Percentiles rank a stretch among this genome's conserved stretches.
Conservation (phyloP, 2,113 vertebrate genomes). For the Chionis minor region DNA sequence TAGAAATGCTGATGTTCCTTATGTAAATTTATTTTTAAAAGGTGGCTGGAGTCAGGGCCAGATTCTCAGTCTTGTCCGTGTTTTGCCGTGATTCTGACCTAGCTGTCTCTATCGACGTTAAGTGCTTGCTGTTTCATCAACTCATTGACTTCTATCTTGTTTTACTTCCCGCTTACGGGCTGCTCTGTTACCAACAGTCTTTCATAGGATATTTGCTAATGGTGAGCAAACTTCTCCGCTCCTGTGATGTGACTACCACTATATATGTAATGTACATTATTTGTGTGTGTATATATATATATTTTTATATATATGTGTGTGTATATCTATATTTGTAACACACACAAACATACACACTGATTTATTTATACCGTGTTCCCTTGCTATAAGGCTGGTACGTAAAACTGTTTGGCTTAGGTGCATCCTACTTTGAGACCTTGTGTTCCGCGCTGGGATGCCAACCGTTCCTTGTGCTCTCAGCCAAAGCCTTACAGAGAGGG, state of each 20-base stretch:
- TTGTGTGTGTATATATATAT: conserved; percentile 12
- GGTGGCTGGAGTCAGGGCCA: background rate
- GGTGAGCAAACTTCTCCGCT: conserved; percentile 79
- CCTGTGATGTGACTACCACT: conserved; percentile 69
- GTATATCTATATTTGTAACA: background rate
- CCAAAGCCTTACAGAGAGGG: conserved; percentile 57
- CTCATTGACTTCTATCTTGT: conserved; percentile 79
- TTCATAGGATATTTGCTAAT: conserved; percentile 91
- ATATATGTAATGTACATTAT: conserved; percentile 27
- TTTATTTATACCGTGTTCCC: background rate
- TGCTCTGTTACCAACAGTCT: conserved; percentile 85
- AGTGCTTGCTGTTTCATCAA: conserved; percentile 77
- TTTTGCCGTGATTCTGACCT: background rate
- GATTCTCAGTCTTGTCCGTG: background rate
- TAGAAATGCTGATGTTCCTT: background rate
- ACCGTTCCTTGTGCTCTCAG: background rate
- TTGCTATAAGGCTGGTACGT: conserved; percentile 54
- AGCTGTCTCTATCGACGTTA: conserved; percentile 63
- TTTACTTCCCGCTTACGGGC: conserved; percentile 84
- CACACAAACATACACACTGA: conserved; percentile 6
- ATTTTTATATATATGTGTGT: background rate
- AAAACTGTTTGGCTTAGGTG: background rate
- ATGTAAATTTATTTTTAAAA: background rate
- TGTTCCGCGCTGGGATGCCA: background rate
- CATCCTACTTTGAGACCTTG: background rate